phyloP scores from a whole-genome alignment of 2,113 vertebrate genomes.

The Blennius ocellaris region DNA sequence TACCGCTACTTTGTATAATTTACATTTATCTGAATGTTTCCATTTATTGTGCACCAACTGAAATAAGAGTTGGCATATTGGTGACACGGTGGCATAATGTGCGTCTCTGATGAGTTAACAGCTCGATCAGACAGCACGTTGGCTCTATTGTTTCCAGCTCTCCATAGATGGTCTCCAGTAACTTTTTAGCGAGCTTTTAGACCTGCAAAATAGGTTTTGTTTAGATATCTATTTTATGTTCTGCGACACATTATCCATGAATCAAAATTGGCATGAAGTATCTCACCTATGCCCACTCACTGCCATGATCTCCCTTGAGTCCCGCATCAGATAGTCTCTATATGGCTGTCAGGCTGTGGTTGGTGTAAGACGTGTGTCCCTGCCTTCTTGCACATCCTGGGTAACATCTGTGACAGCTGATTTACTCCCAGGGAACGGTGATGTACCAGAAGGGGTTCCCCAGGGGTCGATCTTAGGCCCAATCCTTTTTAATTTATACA shows the following conservation, averaged over 20 bases:
- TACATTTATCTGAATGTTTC: neutral
- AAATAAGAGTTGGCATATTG: neutral
- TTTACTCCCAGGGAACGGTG: neutral
- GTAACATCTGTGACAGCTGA: slow-evolving; percentile 31
- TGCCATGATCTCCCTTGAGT: slow-evolving; percentile 10
- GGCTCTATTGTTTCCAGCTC: neutral
- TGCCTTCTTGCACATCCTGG: slow-evolving; percentile 16
- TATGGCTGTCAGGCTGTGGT: too few species aligned
- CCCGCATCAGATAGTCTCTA: too few species aligned
- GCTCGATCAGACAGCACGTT: neutral
- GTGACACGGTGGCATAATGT: too few species aligned
- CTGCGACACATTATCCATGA: neutral
- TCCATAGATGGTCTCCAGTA: neutral
- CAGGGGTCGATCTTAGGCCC: too few species aligned
- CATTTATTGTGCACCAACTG: neutral
- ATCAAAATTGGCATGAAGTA: neutral
- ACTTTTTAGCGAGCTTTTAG: neutral
- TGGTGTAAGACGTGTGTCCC: neutral
- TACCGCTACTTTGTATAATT: neutral
- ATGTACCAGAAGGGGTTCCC: too few species aligned
- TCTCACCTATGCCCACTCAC: neutral
- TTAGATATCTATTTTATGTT: neutral
- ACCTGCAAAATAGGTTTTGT: neutral
- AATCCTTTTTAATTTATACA: too few species aligned
- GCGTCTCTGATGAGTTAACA: too few species aligned